phyloP scores from a whole-genome alignment of 1,140 invertebrate genomes.

The Macrocentrus cingulum region DNA sequence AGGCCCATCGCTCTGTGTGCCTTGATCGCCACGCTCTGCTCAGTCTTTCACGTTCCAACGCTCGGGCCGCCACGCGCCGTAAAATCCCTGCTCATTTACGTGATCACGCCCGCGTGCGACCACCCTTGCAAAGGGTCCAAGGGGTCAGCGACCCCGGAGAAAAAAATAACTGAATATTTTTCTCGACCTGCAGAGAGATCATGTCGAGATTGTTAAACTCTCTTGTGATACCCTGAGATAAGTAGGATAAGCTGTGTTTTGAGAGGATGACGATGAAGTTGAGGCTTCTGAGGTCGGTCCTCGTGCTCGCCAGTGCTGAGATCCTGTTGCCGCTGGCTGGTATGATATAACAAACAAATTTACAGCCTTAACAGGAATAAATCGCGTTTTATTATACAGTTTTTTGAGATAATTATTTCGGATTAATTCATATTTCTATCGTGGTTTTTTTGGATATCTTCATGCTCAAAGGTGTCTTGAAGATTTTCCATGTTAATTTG shows the following conservation, averaged over 20 bases:
- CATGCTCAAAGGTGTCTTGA: too few species aligned
- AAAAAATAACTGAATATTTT: too few species aligned
- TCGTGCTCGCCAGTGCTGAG: constrained; percentile 41
- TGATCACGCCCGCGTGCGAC: too few species aligned
- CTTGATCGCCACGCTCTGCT: constrained; percentile 34
- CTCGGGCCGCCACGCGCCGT: constrained; percentile 40
- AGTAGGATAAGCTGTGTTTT: constrained; percentile 10
- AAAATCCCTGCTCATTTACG: background rate
- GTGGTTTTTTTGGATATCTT: too few species aligned
- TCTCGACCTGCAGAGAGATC: too few species aligned
- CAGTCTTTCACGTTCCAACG: constrained; percentile 54
- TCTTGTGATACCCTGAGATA: background rate
- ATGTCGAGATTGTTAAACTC: background rate
- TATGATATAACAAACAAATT: constrained; percentile 33
- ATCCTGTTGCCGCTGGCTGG: constrained; percentile 44
- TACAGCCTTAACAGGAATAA: background rate
- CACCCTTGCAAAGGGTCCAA: too few species aligned
- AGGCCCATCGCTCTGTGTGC: constrained; percentile 16
- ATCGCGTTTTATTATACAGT: too few species aligned
- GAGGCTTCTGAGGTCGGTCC: constrained; percentile 38
- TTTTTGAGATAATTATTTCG: too few species aligned
- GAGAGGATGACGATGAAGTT: constrained; percentile 36
- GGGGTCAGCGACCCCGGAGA: too few species aligned
- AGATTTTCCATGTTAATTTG: too few species aligned
- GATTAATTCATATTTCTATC: too few species aligned